These are phyloP conservation scores for Vanessa atalanta DNA, from an alignment of 1,140 invertebrate species.

Conservation along the genomic window DNA sequence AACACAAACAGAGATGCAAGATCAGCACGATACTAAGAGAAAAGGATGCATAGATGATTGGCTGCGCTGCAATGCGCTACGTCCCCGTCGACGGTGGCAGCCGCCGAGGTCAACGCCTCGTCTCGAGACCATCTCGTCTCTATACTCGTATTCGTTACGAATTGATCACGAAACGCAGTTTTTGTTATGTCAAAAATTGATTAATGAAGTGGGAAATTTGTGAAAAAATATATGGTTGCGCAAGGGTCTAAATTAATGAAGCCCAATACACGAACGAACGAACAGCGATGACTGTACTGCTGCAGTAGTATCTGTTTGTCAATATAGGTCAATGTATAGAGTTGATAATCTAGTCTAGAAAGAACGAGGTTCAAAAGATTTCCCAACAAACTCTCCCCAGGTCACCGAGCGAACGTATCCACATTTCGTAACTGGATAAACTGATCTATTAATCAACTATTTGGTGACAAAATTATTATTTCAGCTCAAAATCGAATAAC, in stretches of 20 bases:
- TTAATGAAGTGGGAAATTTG: not conserved
- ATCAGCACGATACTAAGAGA: not conserved
- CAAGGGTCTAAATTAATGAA: no score
- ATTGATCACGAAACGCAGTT: constrained; percentile 30
- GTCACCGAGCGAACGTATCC: no score
- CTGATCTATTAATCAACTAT: no score
- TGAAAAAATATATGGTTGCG: not conserved
- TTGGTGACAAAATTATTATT: no score
- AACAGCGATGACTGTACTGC: no score
- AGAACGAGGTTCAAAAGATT: no score
- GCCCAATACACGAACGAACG: no score
- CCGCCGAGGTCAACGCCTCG: constrained; percentile 36
- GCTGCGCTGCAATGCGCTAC: not conserved
- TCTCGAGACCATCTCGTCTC: constrained; percentile 19
- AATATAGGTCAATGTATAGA: no score
- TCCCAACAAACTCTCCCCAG: no score
- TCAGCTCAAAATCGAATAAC: not conserved
- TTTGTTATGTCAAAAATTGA: constrained; percentile 13
- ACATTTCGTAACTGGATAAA: no score
- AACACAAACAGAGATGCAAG: not conserved
- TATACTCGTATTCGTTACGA: constrained; percentile 22
- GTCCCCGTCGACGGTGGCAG: not conserved
- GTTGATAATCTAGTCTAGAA: no score
- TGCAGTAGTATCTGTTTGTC: no score
- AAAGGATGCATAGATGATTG: constrained; percentile 2